These are phyloP conservation scores for Nyctibius grandis DNA, from an alignment of 2,797 vertebrate species.

Conservation along the genomic window DNA sequence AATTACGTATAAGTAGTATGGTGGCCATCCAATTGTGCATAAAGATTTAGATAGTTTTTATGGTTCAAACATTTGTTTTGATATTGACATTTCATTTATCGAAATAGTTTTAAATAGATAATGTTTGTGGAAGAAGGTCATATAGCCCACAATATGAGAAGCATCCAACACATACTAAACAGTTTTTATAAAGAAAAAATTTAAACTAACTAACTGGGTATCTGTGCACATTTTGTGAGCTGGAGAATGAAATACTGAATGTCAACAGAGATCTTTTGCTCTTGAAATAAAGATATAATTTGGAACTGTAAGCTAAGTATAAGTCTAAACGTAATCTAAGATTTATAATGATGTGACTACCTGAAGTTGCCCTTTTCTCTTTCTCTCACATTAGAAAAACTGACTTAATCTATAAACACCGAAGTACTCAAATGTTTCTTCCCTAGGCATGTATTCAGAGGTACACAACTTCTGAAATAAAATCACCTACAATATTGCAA, in stretches of 20 bases:
- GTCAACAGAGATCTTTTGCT: neutral
- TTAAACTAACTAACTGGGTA: neutral
- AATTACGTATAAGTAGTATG: neutral
- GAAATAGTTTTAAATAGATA: neutral
- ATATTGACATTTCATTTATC: neutral
- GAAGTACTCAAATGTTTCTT: neutral
- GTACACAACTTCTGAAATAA: neutral
- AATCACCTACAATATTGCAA: neutral
- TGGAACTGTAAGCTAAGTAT: neutral
- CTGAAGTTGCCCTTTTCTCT: neutral
- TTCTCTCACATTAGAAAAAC: neutral
- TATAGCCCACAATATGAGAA: neutral
- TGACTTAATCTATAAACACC: neutral
- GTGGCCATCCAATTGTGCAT: neutral
- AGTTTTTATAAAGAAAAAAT: neutral
- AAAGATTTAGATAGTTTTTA: neutral
- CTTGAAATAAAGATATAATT: neutral
- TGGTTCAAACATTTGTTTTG: neutral
- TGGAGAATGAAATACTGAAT: neutral
- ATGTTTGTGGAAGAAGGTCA: neutral
- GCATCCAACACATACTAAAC: neutral
- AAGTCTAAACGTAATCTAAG: neutral
- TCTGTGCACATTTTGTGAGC: neutral
- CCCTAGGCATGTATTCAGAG: neutral
- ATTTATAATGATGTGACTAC: neutral